Conservation (phyloP, 2,113 vertebrate genomes). For the Cyprinus carpio region DNA sequence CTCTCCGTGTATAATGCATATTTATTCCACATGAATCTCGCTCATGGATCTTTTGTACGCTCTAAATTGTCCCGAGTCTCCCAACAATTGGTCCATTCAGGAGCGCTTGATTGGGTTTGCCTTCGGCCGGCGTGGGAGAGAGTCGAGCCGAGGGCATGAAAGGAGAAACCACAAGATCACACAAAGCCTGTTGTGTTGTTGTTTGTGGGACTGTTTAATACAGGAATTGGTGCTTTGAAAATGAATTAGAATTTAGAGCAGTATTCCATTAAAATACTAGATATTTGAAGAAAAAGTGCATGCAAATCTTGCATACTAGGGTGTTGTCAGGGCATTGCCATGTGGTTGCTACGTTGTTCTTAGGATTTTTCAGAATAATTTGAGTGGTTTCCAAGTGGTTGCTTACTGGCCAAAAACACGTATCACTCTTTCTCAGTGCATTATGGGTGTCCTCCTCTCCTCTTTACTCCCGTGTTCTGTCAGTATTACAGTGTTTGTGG, state of each 20-base stretch:
- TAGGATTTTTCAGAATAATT: too few species aligned
- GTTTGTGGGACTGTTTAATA: background rate
- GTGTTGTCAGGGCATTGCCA: too few species aligned
- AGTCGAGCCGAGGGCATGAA: background rate
- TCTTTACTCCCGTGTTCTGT: slow-evolving; percentile 36
- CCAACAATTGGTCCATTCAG: slow-evolving; percentile 52
- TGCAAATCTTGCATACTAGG: background rate
- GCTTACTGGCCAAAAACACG: background rate
- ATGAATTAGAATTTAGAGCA: background rate
- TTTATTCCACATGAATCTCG: slow-evolving; percentile 37
- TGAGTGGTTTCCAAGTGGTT: background rate
- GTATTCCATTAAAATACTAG: background rate
- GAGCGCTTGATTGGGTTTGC: slow-evolving; percentile 41
- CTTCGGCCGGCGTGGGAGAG: slow-evolving; percentile 32
- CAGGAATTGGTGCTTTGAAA: background rate
- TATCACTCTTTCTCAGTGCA: too few species aligned
- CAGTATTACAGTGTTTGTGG: slow-evolving; percentile 56
- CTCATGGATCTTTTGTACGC: slow-evolving; percentile 32
- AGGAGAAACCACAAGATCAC: background rate
- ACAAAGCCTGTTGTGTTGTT: slow-evolving; percentile 24
- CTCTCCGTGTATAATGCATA: too few species aligned
- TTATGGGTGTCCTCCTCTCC: too few species aligned
- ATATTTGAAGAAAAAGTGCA: background rate
- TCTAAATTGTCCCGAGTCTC: slow-evolving; percentile 35
- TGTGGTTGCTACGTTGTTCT: too few species aligned